Evolutionary conservation across 2,113 vertebrate species (phyloP).

Genomic region (Proterorhinus semilunaris): DNA sequence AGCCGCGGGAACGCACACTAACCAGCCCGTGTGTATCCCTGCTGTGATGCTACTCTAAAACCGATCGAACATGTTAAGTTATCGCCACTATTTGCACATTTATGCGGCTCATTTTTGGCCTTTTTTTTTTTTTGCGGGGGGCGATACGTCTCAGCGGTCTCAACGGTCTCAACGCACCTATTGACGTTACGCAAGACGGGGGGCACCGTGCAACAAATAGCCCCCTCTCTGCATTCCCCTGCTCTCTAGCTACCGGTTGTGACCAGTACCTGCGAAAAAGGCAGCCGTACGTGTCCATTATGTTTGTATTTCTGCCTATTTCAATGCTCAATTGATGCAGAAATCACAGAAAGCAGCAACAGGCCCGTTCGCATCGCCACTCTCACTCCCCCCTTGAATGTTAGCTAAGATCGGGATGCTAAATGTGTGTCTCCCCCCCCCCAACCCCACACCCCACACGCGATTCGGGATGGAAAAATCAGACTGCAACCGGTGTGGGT

Average conservation of each 20-base stretch:
- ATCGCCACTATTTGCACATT: neutral
- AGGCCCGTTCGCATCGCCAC: slow-evolving; percentile 42
- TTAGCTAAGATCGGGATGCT: slow-evolving; percentile 33
- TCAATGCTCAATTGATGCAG: neutral
- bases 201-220: slow-evolving; percentile 32
- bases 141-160: too few species aligned
- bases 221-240: slow-evolving; percentile 22
- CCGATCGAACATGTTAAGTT: neutral
- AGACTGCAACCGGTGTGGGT: neutral
- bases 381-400: neutral
- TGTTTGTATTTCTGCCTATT: neutral
- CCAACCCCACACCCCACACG: too few species aligned
- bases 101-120: neutral
- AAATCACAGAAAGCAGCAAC: neutral
- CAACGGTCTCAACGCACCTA: slow-evolving; percentile 36
- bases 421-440: neutral
- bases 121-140: neutral
- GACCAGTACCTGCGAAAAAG: neutral
- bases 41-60: neutral
- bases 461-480: neutral
- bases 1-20: slow-evolving; percentile 4
- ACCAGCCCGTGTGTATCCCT: slow-evolving; percentile 1
- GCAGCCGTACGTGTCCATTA: neutral
- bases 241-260: neutral
- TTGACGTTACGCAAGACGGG: slow-evolving; percentile 50